Evolutionary conservation across 1,140 invertebrate genomes (phyloP), one percentile per base, ranked within the genome.

Genomic region (Globodera rostochiensis): DNA sequence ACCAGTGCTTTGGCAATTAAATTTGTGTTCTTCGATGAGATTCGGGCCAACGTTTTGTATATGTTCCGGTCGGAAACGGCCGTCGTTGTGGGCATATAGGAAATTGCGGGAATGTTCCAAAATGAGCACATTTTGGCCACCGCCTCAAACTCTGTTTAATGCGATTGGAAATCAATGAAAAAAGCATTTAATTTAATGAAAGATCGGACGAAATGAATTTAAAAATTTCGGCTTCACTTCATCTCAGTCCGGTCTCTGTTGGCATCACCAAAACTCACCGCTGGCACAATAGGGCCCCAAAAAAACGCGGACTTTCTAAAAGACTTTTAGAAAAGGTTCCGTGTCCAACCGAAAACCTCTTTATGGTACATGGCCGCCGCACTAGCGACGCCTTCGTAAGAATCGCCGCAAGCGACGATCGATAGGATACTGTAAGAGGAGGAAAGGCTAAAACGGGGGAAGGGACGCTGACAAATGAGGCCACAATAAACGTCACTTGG

Each of bases 31-130:
- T 86, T 88, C n/a, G 86, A 86, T 0, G 87, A 89, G 71, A 89
- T 82, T 60, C 88, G 74, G 9, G 88, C 75, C 50, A 88, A 69
- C 21, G 88, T 88, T 47, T 90, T 89, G 84, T 88, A 88, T 64
- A 88, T 88, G 21, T 73, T 88, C 64, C 85, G 64, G 76, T 88
- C 88, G 57, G 80, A 47, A 13, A 90, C 66, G 2, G 83, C 83
- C 66, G 85, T 86, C 9, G 85, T 82, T 21, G 88, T 76, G 46
- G 88, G 81, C 85, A 88, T 87, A 74, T 88, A 88, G 4, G 82
- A 83, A 53, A 89, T 88, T 11, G 89, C 82, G n/a, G 88, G 88
- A 77, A 88, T 86, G 76, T 88, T 89, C 88, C 88, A 88, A 73
- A 88, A 88, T 6, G 87, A 80, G 7, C 82, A 83, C 88, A 88